These are phyloP conservation scores for Hydrolagus colliei DNA, from an alignment of 2,797 vertebrate species.

Conservation along the genomic window DNA sequence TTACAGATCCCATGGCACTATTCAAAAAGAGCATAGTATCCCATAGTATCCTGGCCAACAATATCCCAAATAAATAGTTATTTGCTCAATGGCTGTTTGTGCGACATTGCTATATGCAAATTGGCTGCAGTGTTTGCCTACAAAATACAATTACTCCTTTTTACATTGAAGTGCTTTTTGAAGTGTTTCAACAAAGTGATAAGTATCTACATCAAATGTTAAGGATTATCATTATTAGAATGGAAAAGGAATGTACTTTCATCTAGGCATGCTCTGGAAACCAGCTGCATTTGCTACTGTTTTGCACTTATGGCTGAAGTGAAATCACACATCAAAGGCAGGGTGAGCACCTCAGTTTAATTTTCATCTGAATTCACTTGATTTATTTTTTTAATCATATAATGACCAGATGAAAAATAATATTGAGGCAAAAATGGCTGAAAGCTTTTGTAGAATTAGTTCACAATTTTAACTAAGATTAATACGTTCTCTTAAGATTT, in stretches of 20 bases:
- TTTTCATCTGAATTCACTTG: not conserved
- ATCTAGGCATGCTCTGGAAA: not conserved
- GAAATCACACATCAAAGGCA: not conserved
- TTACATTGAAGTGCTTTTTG: too few species aligned
- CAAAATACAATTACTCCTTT: too few species aligned
- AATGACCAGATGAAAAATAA: not conserved
- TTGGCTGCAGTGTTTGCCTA: too few species aligned
- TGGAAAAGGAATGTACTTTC: not conserved
- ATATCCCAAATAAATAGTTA: too few species aligned
- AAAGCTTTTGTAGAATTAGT: not conserved
- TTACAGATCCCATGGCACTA: too few species aligned
- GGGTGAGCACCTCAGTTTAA: not conserved
- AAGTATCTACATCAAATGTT: too few species aligned
- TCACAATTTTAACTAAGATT: not conserved
- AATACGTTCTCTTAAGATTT: not conserved
- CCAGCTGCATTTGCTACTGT: not conserved
- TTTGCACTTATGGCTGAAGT: not conserved
- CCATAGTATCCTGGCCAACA: too few species aligned
- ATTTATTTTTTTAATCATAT: not conserved
- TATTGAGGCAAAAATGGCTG: not conserved
- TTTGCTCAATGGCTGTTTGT: too few species aligned
- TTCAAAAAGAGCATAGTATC: too few species aligned
- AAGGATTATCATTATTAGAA: too few species aligned
- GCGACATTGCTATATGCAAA: too few species aligned
- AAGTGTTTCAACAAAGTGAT: too few species aligned